Base-by-base conservation (phyloP, 2,888 invertebrate species). In the Perdita meconis region DNA sequence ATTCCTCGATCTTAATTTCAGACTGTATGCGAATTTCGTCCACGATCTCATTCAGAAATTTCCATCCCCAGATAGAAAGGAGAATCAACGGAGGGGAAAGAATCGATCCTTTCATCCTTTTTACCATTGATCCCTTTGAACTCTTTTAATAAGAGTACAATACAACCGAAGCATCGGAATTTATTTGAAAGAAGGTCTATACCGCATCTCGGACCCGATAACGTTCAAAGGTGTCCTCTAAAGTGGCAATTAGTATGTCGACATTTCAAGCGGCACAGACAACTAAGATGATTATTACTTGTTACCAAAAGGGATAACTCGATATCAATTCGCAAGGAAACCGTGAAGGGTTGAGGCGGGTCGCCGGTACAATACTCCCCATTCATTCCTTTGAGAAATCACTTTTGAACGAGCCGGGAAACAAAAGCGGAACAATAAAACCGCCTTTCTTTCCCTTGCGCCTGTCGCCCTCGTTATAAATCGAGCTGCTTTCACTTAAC, bases 231-330 rank as follows among this genome's bases (percentile, higher is more conserved):
- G 47, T 38, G 24, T n/a, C 38, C 10, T 19, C 26, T 51, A n/a
- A 59, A 82, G 80, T 82, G 71, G 76, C 82, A 82, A 82, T 82
- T 82, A 83, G 66, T 80, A 77, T 65, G 65, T 55, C 51, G 76
- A 59, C 68, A 65, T 74, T 74, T 61, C 83, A 56, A 51, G 61
- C 69, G 19, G 68, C 55, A 77, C 38, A 51, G 71, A 75, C 69
- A 68, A 67, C 42, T 76, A 78, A 70, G 72, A 80, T 68, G 61
- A 70, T 61, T 67, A 78, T 83, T 78, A 70, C 63, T 70, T 50
- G 65, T 57, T 38, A 50, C 53, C 42, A 66, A 70, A 73, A 78
- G 64, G 74, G 66, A 74, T 63, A 67, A 65, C 64, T 67, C 78
- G 63, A 70, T 70, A 67, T 38, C 63, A 70, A 63, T 66, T 71